Conservation (phyloP, 2,113 vertebrate species). For the Callochromis pleurospilus region DNA sequence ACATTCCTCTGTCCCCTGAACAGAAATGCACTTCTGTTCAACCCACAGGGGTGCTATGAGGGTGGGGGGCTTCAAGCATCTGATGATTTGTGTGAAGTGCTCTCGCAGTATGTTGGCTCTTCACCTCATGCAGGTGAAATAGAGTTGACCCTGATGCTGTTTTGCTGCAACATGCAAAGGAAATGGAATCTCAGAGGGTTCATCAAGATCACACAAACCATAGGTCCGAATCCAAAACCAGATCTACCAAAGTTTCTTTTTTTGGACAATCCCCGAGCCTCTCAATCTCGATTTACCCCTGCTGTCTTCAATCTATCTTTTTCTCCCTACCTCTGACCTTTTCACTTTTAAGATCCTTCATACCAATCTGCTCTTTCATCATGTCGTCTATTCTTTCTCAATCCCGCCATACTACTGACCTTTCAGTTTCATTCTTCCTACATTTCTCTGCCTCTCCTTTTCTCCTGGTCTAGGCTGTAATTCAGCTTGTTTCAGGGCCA, state of each 20-base stretch:
- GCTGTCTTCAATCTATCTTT: constrained; percentile 55
- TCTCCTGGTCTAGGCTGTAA: constrained; percentile 62
- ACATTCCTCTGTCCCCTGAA: not conserved
- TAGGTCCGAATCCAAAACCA: not conserved
- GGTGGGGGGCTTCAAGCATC: not conserved
- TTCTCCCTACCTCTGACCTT: constrained; percentile 63
- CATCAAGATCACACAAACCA: constrained; percentile 35
- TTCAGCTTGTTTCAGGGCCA: constrained; percentile 73
- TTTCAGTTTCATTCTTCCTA: constrained; percentile 59
- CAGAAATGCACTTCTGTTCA: constrained; percentile 6
- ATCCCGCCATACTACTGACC: constrained; percentile 53
- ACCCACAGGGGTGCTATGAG: not conserved
- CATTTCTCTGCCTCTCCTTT: constrained; percentile 46
- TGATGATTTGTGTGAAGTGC: constrained; percentile 35
- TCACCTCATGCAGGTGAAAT: constrained; percentile 27
- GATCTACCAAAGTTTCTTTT: not conserved
- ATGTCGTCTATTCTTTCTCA: constrained; percentile 51
- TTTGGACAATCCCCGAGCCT: not conserved
- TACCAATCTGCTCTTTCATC: constrained; percentile 51
- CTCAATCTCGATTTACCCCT: constrained; percentile 20
- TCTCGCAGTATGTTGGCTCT: not conserved
- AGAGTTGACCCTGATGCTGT: not conserved
- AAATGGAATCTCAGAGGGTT: constrained; percentile 32
- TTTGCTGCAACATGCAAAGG: constrained; percentile 16
- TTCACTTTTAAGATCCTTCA: constrained; percentile 57